phyloP scores from a whole-genome alignment of 2,888 invertebrate genomes.

The Nesidiocoris tenuis region DNA sequence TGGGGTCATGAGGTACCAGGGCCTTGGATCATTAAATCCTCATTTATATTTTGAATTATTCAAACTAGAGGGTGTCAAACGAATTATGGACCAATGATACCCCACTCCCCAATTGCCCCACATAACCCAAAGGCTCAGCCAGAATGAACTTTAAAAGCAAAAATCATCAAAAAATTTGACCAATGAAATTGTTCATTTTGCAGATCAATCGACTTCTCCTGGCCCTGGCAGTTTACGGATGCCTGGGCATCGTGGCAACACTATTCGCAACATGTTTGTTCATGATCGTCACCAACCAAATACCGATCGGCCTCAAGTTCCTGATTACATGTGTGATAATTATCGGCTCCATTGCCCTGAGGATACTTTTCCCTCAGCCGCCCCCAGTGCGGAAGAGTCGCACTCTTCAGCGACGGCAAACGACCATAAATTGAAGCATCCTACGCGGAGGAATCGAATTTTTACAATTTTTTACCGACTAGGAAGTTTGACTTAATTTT shows the following conservation, averaged over 20 bases:
- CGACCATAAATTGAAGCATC: slow-evolving; percentile 8
- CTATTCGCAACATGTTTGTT: slow-evolving; percentile 35
- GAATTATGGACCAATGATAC: too few relatives aligned
- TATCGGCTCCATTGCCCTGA: slow-evolving; percentile 27
- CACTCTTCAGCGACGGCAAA: not conserved
- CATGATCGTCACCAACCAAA: slow-evolving; percentile 10
- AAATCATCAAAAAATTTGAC: too few relatives aligned
- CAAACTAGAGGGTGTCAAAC: too few relatives aligned
- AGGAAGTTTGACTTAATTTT: not conserved
- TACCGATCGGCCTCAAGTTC: slow-evolving; percentile 41
- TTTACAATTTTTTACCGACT: not conserved
- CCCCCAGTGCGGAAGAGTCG: slow-evolving; percentile 2
- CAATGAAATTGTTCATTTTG: too few relatives aligned
- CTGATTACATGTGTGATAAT: slow-evolving; percentile 40
- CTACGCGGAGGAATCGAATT: too few relatives aligned
- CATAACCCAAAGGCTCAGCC: too few relatives aligned
- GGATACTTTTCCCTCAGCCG: not conserved
- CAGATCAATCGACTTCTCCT: slow-evolving; percentile 37
- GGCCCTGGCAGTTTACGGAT: slow-evolving; percentile 34
- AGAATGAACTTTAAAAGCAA: too few relatives aligned
- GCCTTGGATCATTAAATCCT: too few relatives aligned
- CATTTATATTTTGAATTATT: too few relatives aligned
- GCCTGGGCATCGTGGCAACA: slow-evolving; percentile 18
- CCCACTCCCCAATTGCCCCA: too few relatives aligned
- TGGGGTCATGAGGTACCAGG: too few relatives aligned